phyloP scores from a whole-genome alignment of 2,797 vertebrate genomes.

The Salmo trutta region DNA sequence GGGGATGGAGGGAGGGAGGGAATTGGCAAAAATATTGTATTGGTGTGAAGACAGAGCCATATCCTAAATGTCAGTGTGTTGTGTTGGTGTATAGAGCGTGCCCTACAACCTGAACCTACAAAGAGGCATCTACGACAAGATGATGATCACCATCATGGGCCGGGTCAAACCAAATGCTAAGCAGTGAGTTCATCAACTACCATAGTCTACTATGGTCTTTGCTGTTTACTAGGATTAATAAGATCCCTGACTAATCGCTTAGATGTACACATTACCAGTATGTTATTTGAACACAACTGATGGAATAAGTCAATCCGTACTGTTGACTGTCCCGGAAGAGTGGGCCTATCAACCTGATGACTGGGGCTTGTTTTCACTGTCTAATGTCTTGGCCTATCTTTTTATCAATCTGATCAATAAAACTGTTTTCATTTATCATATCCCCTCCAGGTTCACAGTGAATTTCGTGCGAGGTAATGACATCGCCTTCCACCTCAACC shows the following conservation, averaged over 20 bases:
- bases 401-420: not conserved
- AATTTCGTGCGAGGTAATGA: constrained; percentile 80
- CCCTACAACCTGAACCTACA: constrained; percentile 79
- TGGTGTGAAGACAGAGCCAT: not conserved
- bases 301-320: not conserved
- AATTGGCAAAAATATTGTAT: not conserved
- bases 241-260: not conserved
- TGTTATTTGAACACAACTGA: not conserved
- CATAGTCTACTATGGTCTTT: not conserved
- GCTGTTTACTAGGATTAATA: not conserved
- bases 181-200: constrained; percentile 64
- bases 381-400: not conserved
- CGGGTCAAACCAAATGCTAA: constrained; percentile 76
- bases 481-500: constrained; percentile 81
- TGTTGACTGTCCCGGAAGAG: not conserved
- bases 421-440: not conserved
- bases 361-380: not conserved
- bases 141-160: constrained; percentile 79
- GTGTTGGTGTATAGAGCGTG: constrained; percentile 63
- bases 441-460: constrained; percentile 73
- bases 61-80: not conserved
- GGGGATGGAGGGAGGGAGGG: not conserved
- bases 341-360: not conserved
- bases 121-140: constrained; percentile 78
- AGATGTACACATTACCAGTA: not conserved